phyloP scores from a whole-genome alignment of 2,888 invertebrate genomes.

The Psylliodes chrysocephalus region DNA sequence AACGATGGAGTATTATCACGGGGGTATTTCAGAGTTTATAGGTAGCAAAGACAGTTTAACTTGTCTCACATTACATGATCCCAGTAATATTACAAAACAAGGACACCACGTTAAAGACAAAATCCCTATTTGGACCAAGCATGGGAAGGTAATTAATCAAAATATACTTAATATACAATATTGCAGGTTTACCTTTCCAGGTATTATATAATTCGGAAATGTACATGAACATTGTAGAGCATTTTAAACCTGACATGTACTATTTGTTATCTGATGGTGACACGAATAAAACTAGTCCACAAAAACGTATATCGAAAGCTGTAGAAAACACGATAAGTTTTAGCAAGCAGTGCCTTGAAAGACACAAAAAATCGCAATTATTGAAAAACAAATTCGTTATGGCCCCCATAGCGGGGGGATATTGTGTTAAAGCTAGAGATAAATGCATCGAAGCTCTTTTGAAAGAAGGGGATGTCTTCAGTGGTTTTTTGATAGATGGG shows the following conservation, averaged over 20 bases:
- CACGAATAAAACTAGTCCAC: conserved; percentile 72
- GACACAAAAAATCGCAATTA: conserved; percentile 70
- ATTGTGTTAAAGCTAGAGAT: conserved; percentile 69
- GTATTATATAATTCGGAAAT: conserved; percentile 71
- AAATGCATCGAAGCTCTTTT: conserved; percentile 72
- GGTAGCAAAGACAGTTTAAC: conserved; percentile 67
- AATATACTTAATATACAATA: too few relatives aligned
- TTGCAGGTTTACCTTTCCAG: neutral
- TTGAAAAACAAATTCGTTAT: conserved; percentile 67
- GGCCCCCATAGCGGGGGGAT: conserved; percentile 81
- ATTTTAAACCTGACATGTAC: conserved; percentile 83
- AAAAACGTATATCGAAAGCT: conserved; percentile 78
- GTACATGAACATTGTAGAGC: conserved; percentile 82
- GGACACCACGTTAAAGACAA: conserved; percentile 79
- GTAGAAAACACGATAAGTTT: conserved; percentile 75
- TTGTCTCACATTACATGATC: conserved; percentile 74
- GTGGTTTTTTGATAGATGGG: conserved; percentile 85
- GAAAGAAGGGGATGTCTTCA: conserved; percentile 67
- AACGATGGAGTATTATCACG: conserved; percentile 72
- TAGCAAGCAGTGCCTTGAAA: conserved; percentile 75
- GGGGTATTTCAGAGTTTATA: conserved; percentile 77
- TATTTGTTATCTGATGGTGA: conserved; percentile 84
- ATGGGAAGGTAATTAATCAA: conserved; percentile 76
- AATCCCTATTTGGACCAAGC: conserved; percentile 81
- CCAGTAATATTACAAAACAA: conserved; percentile 71